Conservation (phyloP, 2,888 invertebrate genomes). For the Drosophila greeni region DNA sequence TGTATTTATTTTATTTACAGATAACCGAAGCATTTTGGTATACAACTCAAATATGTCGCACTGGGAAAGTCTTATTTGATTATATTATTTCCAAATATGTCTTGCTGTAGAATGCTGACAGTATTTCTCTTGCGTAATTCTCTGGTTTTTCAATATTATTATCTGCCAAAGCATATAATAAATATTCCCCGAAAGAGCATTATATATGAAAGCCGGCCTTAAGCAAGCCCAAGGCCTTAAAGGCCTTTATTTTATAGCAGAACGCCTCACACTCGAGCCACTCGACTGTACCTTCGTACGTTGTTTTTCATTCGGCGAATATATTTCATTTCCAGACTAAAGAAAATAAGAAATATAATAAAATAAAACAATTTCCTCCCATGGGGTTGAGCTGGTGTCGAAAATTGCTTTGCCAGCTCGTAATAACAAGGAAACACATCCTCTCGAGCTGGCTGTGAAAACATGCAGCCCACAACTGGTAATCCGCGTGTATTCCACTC, state of each 20-base stretch:
- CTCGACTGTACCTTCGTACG: background rate
- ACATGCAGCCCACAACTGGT: slow-evolving; percentile 33
- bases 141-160: background rate
- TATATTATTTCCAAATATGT: background rate
- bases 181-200: background rate
- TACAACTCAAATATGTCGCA: background rate
- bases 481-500: slow-evolving; percentile 24
- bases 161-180: slow-evolving; percentile 3
- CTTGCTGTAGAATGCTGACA: background rate
- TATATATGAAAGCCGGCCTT: slow-evolving; percentile 1
- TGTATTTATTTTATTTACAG: background rate
- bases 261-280: background rate
- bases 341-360: slow-evolving; percentile 16
- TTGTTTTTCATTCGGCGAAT: slow-evolving; percentile 33
- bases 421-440: slow-evolving; percentile 26
- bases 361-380: slow-evolving; percentile 25
- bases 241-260: slow-evolving; percentile 7
- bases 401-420: slow-evolving; percentile 38
- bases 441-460: slow-evolving; percentile 28
- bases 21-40: background rate
- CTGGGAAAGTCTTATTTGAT: background rate
- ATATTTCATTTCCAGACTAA: slow-evolving; percentile 21
- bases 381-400: slow-evolving; percentile 18
- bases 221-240: background rate
- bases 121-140: background rate